Evolutionary conservation across 2,113 vertebrate species (phyloP).

Genomic region (Tenebrosternarchus preto): DNA sequence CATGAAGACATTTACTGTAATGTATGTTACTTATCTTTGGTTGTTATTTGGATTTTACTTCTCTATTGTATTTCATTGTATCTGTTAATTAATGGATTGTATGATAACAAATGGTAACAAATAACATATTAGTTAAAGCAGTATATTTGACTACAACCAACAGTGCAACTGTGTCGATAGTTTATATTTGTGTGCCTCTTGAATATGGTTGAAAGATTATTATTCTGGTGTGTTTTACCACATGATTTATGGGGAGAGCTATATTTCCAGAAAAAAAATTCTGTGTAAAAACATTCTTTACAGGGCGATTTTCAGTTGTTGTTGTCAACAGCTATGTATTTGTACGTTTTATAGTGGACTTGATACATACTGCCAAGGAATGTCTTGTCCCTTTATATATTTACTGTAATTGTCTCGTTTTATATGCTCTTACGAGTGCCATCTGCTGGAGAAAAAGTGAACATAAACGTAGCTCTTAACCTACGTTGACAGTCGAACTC

Average conservation of each 20-base stretch:
- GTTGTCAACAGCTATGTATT: neutral
- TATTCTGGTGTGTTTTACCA: neutral
- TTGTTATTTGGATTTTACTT: neutral
- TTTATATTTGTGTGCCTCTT: neutral
- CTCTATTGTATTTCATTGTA: neutral
- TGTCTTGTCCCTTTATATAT: neutral
- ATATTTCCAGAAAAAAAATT: neutral
- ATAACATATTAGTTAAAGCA: neutral
- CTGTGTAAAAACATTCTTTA: neutral
- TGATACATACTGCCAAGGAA: neutral
- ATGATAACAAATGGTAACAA: neutral
- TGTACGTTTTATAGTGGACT: neutral
- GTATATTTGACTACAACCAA: neutral
- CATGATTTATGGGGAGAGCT: neutral
- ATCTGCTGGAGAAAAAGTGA: constrained; percentile 9
- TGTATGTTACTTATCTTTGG: neutral
- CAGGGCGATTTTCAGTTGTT: neutral
- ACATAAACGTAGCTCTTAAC: neutral
- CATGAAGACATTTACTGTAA: neutral
- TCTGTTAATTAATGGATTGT: neutral
- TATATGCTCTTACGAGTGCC: constrained; percentile 7
- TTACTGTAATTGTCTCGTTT: neutral
- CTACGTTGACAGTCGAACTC: neutral
- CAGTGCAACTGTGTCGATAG: neutral
- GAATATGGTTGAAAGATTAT: neutral